Evolutionary conservation across 2,888 invertebrate species (phyloP).

Genomic region (Eubasilissa splendida): DNA sequence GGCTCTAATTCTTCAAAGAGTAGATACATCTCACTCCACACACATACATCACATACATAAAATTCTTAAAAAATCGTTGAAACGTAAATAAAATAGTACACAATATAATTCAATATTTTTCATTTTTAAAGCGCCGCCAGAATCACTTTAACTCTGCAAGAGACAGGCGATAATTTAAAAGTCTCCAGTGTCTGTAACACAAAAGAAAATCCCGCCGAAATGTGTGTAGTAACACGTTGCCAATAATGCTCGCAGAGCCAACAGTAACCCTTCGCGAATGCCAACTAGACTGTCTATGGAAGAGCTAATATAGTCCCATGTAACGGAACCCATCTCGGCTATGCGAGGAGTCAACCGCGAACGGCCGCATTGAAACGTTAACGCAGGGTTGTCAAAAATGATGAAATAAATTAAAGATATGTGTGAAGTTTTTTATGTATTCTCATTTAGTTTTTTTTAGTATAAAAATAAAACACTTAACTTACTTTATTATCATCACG

Average conservation of each 20-base stretch:
- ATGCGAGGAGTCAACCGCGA: neutral
- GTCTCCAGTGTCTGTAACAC: neutral
- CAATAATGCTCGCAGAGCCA: constrained; percentile 12
- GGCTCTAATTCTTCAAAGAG: too few species aligned
- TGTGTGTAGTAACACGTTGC: neutral
- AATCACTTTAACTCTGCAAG: neutral
- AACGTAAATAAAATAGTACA: too few species aligned
- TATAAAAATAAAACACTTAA: too few species aligned
- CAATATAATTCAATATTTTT: too few species aligned
- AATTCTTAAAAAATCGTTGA: too few species aligned
- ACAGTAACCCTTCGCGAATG: constrained; percentile 20
- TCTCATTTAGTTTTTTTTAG: too few species aligned
- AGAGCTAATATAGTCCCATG: constrained; percentile 33
- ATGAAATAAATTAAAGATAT: too few species aligned
- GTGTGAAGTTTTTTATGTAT: too few species aligned
- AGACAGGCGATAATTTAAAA: constrained; percentile 4
- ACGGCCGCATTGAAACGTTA: neutral
- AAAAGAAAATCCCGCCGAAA: neutral
- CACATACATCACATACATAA: too few species aligned
- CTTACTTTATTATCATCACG: too few species aligned
- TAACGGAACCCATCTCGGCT: constrained; percentile 35
- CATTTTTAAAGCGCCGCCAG: neutral
- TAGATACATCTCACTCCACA: too few species aligned
- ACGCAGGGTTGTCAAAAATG: constrained; percentile 2
- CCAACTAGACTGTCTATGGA: constrained; percentile 35